These are phyloP conservation scores for Pseudochirops cupreus DNA, from an alignment of 2,797 vertebrate species.

Conservation along the genomic window DNA sequence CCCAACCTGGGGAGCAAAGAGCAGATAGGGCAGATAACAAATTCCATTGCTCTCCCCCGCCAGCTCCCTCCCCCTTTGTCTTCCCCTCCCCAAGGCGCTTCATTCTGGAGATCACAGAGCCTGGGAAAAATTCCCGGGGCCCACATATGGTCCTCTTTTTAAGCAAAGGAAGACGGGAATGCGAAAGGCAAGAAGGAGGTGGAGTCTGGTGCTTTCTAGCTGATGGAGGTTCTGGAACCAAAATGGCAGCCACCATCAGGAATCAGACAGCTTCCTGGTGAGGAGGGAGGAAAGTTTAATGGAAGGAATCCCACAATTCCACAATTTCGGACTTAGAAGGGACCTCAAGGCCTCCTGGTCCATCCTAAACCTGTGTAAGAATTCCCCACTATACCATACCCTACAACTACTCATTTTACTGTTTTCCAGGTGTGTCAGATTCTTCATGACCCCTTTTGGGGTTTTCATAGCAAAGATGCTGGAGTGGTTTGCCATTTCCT, in stretches of 20 bases:
- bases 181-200: not conserved
- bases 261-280: not conserved
- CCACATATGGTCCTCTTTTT: not conserved
- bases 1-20: slow-evolving; percentile 22
- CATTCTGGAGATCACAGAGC: not conserved
- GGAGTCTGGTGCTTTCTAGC: not conserved
- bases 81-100: slow-evolving; percentile 23
- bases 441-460: not conserved
- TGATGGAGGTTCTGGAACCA: not conserved
- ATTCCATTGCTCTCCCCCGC: not conserved
- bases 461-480: not conserved
- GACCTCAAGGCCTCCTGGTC: not conserved
- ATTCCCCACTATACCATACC: not conserved
- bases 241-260: not conserved
- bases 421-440: not conserved
- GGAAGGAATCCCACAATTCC: not conserved
- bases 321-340: not conserved
- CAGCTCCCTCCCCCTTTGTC: not conserved
- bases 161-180: not conserved
- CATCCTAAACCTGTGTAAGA: not conserved
- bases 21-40: slow-evolving; percentile 52
- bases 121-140: not conserved
- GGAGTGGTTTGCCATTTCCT: not conserved
- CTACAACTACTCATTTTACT: not conserved
- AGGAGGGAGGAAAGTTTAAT: not conserved